Base-by-base conservation (phyloP, 2,888 invertebrate genomes). In the Auanema sp. region DNA sequence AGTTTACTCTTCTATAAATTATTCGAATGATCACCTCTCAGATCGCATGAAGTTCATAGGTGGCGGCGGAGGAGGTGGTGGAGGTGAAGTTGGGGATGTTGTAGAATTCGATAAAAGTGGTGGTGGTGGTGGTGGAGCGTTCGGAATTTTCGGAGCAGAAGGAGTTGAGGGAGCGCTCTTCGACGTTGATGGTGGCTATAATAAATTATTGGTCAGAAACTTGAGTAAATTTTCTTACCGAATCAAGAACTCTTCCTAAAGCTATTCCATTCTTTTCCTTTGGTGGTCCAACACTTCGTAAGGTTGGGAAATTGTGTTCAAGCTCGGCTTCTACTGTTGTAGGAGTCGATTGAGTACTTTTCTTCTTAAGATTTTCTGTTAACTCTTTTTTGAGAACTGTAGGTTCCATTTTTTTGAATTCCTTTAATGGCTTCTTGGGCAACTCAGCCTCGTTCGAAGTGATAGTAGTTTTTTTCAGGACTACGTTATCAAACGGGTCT, bases 271-370 rank as follows among this genome's bases (percentile, higher is more conserved):
- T 23, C 18, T 55, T 43, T 21, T 60, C 60, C n/a, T 50, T 40
- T n/a, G 60, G 60, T 0, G 60, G 60, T 6, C 47, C 23, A 10
- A 60, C 60, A 21, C 55, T 60, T 23, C 60, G 33, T 23, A 60
- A 44, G 14, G 33, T 25, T 11, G 54, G 47, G 47, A 47, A 47
- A 18, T 21, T 21, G 3, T 10, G 16, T 21, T 21, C 47, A 3
- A 47, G 10, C 21, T 16, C 47, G 6, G 3, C 47, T 47, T 21
- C 47, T 5, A 47, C 21, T 6, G 33, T 33, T 5, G 33, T 33
- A 33, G 3, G 33, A 8, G 33, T 33, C 8, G 33, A 8, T 8
- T 33, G 33, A 33, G 33, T 33, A 33, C 8, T 33, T 8, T 33
- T 33, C 33, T 33, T n/a, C n/a, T n/a, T n/a, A n/a, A n/a, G n/a